Conservation (phyloP, 2,888 invertebrate species). For the Galeruca laticollis region DNA sequence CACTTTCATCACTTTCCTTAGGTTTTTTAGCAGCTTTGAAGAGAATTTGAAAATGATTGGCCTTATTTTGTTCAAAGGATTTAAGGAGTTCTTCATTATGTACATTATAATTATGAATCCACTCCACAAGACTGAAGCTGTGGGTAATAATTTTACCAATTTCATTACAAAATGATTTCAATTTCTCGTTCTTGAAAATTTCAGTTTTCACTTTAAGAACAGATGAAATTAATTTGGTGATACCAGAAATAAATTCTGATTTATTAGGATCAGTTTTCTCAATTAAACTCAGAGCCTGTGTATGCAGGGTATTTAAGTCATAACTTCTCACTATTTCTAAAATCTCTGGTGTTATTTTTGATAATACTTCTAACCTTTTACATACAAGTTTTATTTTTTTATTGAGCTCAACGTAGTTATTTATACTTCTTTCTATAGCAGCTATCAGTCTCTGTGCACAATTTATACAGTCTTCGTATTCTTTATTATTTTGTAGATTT, state of each 20-base stretch:
- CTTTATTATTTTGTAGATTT: conserved; percentile 38
- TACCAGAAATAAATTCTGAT: conserved; percentile 65
- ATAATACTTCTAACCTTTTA: conserved; percentile 35
- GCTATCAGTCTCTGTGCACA: conserved; percentile 45
- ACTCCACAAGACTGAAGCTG: conserved; percentile 42
- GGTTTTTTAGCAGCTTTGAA: conserved; percentile 34
- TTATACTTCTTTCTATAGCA: conserved; percentile 46
- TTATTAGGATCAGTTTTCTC: conserved; percentile 62
- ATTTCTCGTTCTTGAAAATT: conserved; percentile 67
- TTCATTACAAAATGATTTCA: conserved; percentile 48
- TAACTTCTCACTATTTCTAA: conserved; percentile 24
- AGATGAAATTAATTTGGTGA: conserved; percentile 71
- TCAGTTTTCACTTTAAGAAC: conserved; percentile 70
- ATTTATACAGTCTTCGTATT: conserved; percentile 45
- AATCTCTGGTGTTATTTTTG: conserved; percentile 21
- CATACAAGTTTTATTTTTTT: conserved; percentile 38
- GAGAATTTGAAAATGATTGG: conserved; percentile 42
- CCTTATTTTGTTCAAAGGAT: conserved; percentile 48
- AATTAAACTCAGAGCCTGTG: conserved; percentile 36
- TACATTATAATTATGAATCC: conserved; percentile 47
- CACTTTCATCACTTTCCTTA: conserved; percentile 8
- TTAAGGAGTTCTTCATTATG: conserved; percentile 47
- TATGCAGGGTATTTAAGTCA: conserved; percentile 24
- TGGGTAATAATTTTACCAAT: conserved; percentile 44
- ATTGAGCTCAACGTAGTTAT: conserved; percentile 41